Evolutionary conservation across 2,113 vertebrate species (phyloP), one percentile per base, ranked within the genome.

Genomic region (Dipodomys stephensi): DNA sequence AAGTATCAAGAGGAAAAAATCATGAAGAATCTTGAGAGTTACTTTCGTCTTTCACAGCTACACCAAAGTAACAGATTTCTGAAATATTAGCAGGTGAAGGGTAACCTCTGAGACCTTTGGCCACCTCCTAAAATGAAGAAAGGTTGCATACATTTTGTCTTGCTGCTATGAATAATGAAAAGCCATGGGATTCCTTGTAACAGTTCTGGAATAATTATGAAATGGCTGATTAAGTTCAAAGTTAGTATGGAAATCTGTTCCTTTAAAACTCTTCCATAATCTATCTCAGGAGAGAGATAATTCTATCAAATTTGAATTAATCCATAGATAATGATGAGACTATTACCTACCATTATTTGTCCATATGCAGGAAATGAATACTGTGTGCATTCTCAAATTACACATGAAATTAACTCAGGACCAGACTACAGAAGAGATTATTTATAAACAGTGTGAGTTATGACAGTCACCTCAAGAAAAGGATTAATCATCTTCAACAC

Each of bases 231-330:
- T 97, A 96, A 94, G 93, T 97, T 95, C 96, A 96, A 97, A 97
- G 96, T 97, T 94, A 96, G 92, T 91, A 97, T 95, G 97, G 93
- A 97, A 97, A 97, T 96, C 94, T 96, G 93, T 97, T 96, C 96
- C 94, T 95, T 95, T 95, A 93, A 96, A 95, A 96, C 93, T 92
- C 95, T 96, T 94, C 95, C 68, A 79, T 97, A 91, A 95, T 95
- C 90, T 96, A 64, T 94, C 96, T 97, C 96, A 90, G 20, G 94
- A 96, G 95, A 95, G 88, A 96, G 90, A 96, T 96, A 88, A 96
- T 96, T 96, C 92, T 96, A 94, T 96, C 96, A 96, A 94, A 94
- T 96, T 92, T 95, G 93, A 97, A 96, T 97, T 96, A 97, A 97
- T 96, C 96, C 92, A 93, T 79, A 91, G 92, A 97, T 96, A 96